Percentiles rank a stretch among this genome's conserved stretches.
Evolutionary conservation across 1,140 invertebrate genomes (phyloP).

Genomic region (Aradophagus sp.): DNA sequence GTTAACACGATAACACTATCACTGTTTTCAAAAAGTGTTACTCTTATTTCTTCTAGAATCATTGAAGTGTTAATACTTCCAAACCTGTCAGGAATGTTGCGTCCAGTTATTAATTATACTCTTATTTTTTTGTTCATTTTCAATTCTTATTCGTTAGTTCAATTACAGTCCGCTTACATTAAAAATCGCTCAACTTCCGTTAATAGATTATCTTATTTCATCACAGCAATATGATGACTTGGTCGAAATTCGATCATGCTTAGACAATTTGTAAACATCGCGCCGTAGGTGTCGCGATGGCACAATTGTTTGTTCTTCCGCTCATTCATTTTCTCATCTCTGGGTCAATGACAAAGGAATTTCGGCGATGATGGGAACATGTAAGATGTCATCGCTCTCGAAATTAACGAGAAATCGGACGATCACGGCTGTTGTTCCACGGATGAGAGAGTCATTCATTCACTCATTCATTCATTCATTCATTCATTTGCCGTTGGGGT

Average conservation of each 20-base stretch:
- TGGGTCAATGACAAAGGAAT: constrained; percentile 56
- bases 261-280: constrained; percentile 54
- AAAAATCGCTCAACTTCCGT: too few species aligned
- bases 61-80: too few species aligned
- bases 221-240: too few species aligned
- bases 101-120: too few species aligned
- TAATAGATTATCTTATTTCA: too few species aligned
- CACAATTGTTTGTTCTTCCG: constrained; percentile 42
- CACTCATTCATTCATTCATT: constrained; percentile 42
- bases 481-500: constrained; percentile 17
- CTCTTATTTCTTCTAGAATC: too few species aligned
- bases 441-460: constrained; percentile 39
- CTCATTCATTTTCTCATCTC: constrained; percentile 44
- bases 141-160: too few species aligned
- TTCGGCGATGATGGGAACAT: constrained; percentile 48
- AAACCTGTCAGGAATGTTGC: too few species aligned
- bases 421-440: constrained; percentile 17
- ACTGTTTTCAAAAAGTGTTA: too few species aligned
- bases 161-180: too few species aligned
- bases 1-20: too few species aligned
- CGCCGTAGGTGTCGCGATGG: constrained; percentile 44
- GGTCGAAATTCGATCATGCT: constrained; percentile 5
- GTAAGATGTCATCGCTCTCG: constrained; percentile 50
- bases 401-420: constrained; percentile 48
- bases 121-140: too few species aligned